Evolutionary conservation across 2,113 vertebrate genomes (phyloP).

Genomic region (Cyrtonyx montezumae): DNA sequence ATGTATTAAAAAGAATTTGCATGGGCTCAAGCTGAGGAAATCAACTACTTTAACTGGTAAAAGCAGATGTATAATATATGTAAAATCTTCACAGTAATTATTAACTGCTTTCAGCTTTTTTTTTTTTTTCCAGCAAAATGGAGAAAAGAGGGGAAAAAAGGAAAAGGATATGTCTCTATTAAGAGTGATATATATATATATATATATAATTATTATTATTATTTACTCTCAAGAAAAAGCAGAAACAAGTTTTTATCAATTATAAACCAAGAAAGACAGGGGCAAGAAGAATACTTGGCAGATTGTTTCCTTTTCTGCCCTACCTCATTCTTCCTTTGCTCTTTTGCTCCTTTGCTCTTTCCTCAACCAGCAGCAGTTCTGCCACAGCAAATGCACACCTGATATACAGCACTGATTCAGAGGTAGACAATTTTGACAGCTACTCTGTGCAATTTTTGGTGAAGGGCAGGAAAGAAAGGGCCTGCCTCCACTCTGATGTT

Average conservation of each 20-base stretch:
- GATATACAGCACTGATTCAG: neutral
- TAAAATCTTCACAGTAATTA: constrained; percentile 36
- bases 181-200: neutral
- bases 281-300: neutral
- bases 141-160: neutral
- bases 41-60: constrained; percentile 13
- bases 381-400: neutral
- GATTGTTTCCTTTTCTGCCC: accelerated
- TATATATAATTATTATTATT: too few relatives aligned
- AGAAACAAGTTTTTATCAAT: neutral
- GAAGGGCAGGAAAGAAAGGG: neutral
- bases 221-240: neutral
- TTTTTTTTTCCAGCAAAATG: constrained; percentile 1
- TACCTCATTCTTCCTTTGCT: neutral
- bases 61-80: neutral
- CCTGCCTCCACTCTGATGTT: accelerated
- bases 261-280: neutral
- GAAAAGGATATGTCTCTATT: neutral
- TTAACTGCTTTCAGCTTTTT: constrained; percentile 17
- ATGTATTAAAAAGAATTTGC: neutral
- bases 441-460: neutral
- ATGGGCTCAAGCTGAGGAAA: neutral
- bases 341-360: neutral
- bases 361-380: neutral
- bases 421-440: neutral